Evolutionary conservation across 2,797 vertebrate genomes (phyloP), one percentile per base, ranked within the genome.

Genomic region (Pseudochaenichthys georgianus): DNA sequence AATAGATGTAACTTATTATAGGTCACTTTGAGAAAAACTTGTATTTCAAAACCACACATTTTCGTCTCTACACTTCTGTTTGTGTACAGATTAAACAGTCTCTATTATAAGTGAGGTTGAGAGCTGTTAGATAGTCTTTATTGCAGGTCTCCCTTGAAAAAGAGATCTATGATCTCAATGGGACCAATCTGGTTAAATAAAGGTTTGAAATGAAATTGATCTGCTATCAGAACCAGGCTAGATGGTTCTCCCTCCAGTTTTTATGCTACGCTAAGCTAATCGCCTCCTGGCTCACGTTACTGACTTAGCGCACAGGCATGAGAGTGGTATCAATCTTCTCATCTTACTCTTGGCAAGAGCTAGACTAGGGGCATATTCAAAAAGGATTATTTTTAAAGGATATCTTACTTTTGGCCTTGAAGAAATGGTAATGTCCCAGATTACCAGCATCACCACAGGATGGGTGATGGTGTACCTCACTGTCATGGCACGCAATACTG

Each of bases 361-460:
- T 58, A 0, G 0, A 45, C 3, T 21, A 13, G 23, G 52, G 6
- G n/a, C 54, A 28, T 51, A 51, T 48, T 38, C 53, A 2, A 16
- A 19, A 61, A 75, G 45, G 2, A 28, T 16, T 42, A 10, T 57
- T 47, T 59, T 59, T 50, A 64, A 72, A 72, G 17, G 42, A 55
- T 12, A 8, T 21, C 58, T n/a, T 59, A 69, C n/a, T 73, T 62
- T 62, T 16, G 9, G 61, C 64, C 63, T 59, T 46, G 57, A 55
- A 52, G 68, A 31, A 72, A 48, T 50, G 19, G 19, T 64, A 58
- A 51, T 60, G 54, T 64, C 48, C 60, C 64, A 53, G 68, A 80
- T 64, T n/a, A 63, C 55, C 71, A 34, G 75, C 41, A 31, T 83
- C 15, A 77, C 87, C 81, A 74, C 84, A 75, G 60, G 28, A 62